Percentiles rank a stretch among this genome's conserved stretches.
These are phyloP conservation scores for Crotalus tigris DNA, from an alignment of 2,113 vertebrate species.

Conservation along the genomic window DNA sequence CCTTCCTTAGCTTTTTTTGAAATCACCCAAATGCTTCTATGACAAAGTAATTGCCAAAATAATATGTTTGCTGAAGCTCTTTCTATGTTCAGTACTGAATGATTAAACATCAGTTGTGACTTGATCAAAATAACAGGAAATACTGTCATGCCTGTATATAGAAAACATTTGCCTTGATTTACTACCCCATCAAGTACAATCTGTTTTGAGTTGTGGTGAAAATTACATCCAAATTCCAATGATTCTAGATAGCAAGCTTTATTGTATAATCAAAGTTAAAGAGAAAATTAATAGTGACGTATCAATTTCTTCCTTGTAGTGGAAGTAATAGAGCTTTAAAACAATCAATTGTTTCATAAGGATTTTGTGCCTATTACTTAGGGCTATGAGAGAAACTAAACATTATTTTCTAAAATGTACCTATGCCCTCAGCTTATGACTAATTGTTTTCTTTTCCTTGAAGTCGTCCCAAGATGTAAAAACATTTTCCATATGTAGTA, in stretches of 20 bases:
- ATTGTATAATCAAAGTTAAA: neutral
- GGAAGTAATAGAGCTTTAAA: neutral
- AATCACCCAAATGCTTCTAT: slow-evolving; percentile 38
- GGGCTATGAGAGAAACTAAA: neutral
- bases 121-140: slow-evolving; percentile 39
- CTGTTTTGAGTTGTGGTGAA: neutral
- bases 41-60: slow-evolving; percentile 47
- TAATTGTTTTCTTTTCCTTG: neutral
- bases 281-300: neutral
- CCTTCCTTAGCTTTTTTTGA: neutral
- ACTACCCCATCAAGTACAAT: neutral
- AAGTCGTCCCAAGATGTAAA: neutral
- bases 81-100: slow-evolving; percentile 25
- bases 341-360: neutral
- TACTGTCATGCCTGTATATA: neutral
- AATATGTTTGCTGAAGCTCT: slow-evolving; percentile 47
- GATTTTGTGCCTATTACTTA: neutral
- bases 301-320: neutral
- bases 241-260: fast-evolving
- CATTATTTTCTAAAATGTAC: neutral
- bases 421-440: neutral
- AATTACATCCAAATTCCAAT: neutral
- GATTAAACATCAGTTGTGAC: slow-evolving; percentile 45
- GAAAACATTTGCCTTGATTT: neutral
- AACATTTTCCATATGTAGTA: neutral